Conservation (phyloP, 2,888 invertebrate genomes). For the Smittia sp. region DNA sequence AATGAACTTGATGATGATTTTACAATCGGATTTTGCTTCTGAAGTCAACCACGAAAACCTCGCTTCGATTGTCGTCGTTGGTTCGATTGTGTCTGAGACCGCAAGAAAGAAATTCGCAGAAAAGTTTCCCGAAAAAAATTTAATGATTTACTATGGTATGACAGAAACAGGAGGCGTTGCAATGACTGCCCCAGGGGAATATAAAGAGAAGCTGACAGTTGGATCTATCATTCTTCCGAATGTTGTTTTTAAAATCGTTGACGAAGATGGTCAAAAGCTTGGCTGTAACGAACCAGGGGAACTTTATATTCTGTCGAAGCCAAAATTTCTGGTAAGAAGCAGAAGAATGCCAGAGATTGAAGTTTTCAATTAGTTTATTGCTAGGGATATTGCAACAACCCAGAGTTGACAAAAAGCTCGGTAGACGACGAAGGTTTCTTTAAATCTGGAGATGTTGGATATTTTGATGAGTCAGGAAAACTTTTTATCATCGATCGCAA, state of each 20-base stretch:
- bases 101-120: conserved; percentile 46
- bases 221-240: background rate
- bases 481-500: conserved; percentile 24
- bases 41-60: conserved; percentile 25
- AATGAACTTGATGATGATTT: background rate
- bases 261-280: conserved; percentile 5
- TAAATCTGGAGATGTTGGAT: conserved; percentile 19
- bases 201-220: background rate
- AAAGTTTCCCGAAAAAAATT: conserved; percentile 46
- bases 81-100: conserved; percentile 45
- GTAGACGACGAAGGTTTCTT: conserved; percentile 14
- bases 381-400: conserved; percentile 51
- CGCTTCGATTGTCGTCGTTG: conserved; percentile 43
- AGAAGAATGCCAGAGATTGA: conserved; percentile 43
- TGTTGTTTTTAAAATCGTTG: conserved; percentile 2
- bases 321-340: background rate
- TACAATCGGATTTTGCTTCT: conserved; percentile 42
- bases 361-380: conserved; percentile 44
- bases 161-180: conserved; percentile 48
- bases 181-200: background rate
- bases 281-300: conserved; percentile 3
- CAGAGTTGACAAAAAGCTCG: conserved; percentile 42
- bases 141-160: conserved; percentile 48
- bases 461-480: background rate
- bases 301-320: background rate